Base-by-base conservation (phyloP, 2,888 invertebrate species). In the Synergus umbraculus region DNA sequence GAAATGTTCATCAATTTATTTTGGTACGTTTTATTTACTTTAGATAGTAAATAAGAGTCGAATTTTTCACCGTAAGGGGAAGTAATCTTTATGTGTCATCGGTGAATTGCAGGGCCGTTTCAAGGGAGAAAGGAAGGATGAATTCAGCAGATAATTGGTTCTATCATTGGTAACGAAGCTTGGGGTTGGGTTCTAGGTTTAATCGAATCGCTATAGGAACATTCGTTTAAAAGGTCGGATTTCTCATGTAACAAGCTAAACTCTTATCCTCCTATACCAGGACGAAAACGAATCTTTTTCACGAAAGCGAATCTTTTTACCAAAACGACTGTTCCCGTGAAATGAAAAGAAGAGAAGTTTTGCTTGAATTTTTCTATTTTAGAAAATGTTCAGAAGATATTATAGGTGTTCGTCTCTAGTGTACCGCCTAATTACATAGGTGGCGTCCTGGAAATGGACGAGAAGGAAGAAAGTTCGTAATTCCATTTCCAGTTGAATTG, bases 171-270 rank as follows among this genome's bases (percentile, higher is more conserved):
- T 66, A 78, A 77, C 66, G 63, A 78, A 63, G 18, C 15, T 43
- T 64, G 66, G 58, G 67, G 76, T 76, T 22, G 64, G 58, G 41
- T 64, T 54, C 43, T 41, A 15, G 79, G 8, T 58, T 66, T 81
- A 79, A 81, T 81, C 81, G 76, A 81, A 66, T 77, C 29, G 18
- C 54, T 65, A 49, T 79, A 77, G 44, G 64, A 76, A 79, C 10
- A 41, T 64, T 64, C 37, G 44, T 15, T 77, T 58, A 37, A 58
- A 77, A 77, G 66, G 18, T 66, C 49, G 49, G n/a, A 54, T 73
- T 67, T 44, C n/a, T 73, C 37, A n/a, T 49, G 37, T 49, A 73
- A 73, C 54, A 73, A 73, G 73, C 41, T 69, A 10, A 46, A 69
- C 7, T 46, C 12, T 12, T 37, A 54, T n/a, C 5, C 37, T 73